Evolutionary conservation across 2,888 invertebrate species (phyloP).

Genomic region (Spilarctia lutea): DNA sequence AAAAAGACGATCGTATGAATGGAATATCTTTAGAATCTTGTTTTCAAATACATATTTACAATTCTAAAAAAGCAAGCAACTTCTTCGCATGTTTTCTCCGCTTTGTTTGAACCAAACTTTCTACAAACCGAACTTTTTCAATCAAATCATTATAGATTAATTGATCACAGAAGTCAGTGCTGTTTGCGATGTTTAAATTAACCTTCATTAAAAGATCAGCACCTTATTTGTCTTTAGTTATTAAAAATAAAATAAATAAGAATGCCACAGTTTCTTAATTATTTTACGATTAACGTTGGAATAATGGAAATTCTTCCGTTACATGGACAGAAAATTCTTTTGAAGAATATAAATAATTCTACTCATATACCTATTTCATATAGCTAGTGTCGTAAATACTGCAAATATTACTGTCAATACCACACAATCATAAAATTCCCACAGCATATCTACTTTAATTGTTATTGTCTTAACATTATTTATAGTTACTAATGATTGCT

Average conservation of each 20-base stretch:
- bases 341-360: constrained; percentile 4
- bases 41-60: neutral
- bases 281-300: neutral
- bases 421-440: constrained; percentile 20
- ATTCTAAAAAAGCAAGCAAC: neutral
- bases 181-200: neutral
- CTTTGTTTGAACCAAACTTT: neutral
- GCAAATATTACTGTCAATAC: constrained; percentile 19
- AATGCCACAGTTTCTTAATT: neutral
- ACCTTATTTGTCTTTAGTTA: neutral
- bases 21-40: too few relatives aligned
- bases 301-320: neutral
- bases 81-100: neutral
- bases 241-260: neutral
- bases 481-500: constrained; percentile 31
- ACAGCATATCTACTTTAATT: constrained; percentile 17
- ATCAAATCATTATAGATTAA: neutral
- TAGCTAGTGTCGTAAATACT: constrained; percentile 13
- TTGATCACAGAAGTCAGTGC: too few relatives aligned
- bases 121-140: constrained; percentile 7
- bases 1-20: too few relatives aligned
- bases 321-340: neutral
- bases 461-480: constrained; percentile 19
- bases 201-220: neutral
- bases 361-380: neutral